Conservation (phyloP, 2,888 invertebrate species). For the Phania funesta region DNA sequence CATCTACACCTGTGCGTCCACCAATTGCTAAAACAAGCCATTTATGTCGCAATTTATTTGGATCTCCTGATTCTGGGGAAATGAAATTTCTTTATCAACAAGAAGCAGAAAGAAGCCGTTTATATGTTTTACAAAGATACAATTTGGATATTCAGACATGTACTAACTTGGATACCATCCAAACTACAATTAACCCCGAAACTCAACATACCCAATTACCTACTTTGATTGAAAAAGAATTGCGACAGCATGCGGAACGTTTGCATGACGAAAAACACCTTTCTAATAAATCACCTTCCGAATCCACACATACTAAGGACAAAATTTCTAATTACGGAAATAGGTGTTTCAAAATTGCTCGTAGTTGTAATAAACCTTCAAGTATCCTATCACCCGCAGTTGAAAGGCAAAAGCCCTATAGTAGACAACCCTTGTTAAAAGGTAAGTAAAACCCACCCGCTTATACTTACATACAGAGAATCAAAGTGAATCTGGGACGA, state of each 20-base stretch:
- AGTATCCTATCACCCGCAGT: not conserved
- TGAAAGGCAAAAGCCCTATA: conserved; percentile 57
- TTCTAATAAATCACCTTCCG: not conserved
- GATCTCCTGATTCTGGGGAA: conserved; percentile 56
- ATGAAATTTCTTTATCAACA: conserved; percentile 46
- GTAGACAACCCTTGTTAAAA: conserved; percentile 54
- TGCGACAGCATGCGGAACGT: conserved; percentile 47
- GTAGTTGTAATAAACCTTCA: too few species aligned
- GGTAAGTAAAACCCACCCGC: conserved; percentile 39
- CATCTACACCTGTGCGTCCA: conserved; percentile 23
- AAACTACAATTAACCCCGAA: not conserved
- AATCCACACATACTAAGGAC: too few species aligned
- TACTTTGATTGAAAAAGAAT: conserved; percentile 53
- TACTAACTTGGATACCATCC: not conserved
- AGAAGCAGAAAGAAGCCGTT: conserved; percentile 48
- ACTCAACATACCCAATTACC: conserved; percentile 40
- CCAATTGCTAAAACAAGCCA: conserved; percentile 18
- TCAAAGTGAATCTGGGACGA: too few species aligned
- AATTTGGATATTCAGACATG: conserved; percentile 25
- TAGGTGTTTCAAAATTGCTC: too few species aligned
- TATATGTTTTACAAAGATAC: conserved; percentile 46
- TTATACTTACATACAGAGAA: too few species aligned
- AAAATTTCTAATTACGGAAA: too few species aligned
- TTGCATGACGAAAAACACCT: conserved; percentile 20
- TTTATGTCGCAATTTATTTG: conserved; percentile 64